phyloP scores from a whole-genome alignment of 2,797 vertebrate species.

The Trematomus bernacchii region DNA sequence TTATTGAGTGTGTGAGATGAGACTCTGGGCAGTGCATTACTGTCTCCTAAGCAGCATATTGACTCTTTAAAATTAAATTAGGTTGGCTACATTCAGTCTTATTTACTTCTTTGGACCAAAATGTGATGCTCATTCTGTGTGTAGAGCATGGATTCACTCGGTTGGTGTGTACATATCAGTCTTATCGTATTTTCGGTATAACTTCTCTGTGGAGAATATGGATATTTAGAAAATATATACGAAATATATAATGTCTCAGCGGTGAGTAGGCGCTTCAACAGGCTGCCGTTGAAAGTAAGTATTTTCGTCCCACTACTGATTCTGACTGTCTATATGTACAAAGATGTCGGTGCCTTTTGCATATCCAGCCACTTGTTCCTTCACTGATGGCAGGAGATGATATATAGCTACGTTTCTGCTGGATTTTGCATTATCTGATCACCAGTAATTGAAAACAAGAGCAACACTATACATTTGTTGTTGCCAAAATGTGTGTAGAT shows the following conservation, averaged over 20 bases:
- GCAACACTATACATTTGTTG: not conserved
- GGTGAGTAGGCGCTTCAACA: no score
- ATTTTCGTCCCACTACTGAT: not conserved
- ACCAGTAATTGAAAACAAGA: not conserved
- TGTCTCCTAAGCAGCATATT: slow-evolving; percentile 41
- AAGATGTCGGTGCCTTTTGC: not conserved
- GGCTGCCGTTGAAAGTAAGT: no score
- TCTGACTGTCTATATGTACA: not conserved
- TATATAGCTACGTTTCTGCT: not conserved
- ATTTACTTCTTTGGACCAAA: slow-evolving; percentile 13
- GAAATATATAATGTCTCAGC: no score
- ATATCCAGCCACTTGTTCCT: not conserved
- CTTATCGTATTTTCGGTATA: not conserved
- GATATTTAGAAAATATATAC: not conserved
- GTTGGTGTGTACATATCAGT: not conserved
- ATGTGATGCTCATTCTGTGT: not conserved
- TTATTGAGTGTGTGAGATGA: slow-evolving; percentile 57
- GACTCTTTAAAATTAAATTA: slow-evolving; percentile 48
- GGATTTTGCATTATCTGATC: slow-evolving; percentile 1
- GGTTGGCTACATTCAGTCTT: slow-evolving; percentile 1
- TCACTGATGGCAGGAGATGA: not conserved
- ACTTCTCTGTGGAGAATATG: not conserved
- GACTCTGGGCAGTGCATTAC: slow-evolving; percentile 35
- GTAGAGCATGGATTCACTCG: not conserved
- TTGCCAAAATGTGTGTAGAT: not conserved